phyloP scores from a whole-genome alignment of 2,888 invertebrate species.

The Drosophila pseudotakahashii region DNA sequence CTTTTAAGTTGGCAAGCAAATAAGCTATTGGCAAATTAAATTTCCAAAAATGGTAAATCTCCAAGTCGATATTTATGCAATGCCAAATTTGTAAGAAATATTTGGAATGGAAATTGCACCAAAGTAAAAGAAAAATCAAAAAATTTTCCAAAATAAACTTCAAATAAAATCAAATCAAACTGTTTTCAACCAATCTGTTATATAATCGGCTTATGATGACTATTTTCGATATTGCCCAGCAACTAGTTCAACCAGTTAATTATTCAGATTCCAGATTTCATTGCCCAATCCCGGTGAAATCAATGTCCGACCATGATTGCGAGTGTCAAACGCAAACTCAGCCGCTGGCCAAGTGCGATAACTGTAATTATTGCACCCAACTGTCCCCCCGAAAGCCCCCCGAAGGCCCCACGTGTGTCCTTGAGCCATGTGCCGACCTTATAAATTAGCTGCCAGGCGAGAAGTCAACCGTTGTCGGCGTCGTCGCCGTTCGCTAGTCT shows the following conservation, averaged over 20 bases:
- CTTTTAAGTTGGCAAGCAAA: slow-evolving; percentile 6
- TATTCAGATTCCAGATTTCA: slow-evolving; percentile 8
- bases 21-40: slow-evolving; percentile 16
- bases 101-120: not conserved
- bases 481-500: slow-evolving; percentile 45
- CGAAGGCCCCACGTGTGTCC: slow-evolving; percentile 16
- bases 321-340: slow-evolving; percentile 25
- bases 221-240: not conserved
- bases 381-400: not conserved
- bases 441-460: slow-evolving; percentile 61
- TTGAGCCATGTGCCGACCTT: slow-evolving; percentile 44
- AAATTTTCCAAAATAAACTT: too few species aligned
- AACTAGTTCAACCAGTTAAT: not conserved
- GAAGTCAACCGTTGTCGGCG: slow-evolving; percentile 34
- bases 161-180: not conserved
- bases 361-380: slow-evolving; percentile 34
- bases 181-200: not conserved
- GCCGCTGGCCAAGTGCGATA: slow-evolving; percentile 36
- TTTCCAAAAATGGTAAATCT: not conserved
- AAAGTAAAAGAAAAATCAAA: not conserved
- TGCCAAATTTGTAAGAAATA: not conserved
- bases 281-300: slow-evolving; percentile 11
- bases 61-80: not conserved
- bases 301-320: slow-evolving; percentile 24
- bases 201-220: not conserved